A percentile compares a stretch with the other conserved stretches of the same genome.
phyloP scores from a whole-genome alignment of 2,797 vertebrate genomes.

The Vultur gryphus region DNA sequence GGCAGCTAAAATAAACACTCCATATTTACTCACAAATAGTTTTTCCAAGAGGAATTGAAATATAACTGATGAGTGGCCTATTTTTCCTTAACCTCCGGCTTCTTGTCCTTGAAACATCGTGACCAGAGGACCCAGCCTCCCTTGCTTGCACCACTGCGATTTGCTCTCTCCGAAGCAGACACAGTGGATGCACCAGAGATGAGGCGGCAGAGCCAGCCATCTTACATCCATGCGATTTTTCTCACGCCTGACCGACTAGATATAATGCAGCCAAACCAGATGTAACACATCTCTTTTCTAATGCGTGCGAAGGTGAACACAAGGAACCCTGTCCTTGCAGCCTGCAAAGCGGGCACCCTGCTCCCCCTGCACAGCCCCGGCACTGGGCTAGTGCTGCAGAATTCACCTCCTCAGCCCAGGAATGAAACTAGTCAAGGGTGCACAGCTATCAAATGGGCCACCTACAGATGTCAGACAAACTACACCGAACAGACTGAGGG shows the following conservation, averaged over 20 bases:
- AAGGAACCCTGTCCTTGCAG: background rate
- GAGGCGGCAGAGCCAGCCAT: slow-evolving; percentile 66
- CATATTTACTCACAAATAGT: background rate
- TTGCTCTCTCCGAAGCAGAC: background rate
- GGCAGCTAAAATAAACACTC: slow-evolving; percentile 35
- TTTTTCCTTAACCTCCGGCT: background rate
- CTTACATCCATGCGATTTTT: background rate
- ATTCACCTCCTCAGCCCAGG: background rate
- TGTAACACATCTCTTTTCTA: accelerated
- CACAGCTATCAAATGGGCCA: background rate
- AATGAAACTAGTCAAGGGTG: background rate
- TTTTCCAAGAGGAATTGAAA: background rate
- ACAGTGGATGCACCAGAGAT: slow-evolving; percentile 63
- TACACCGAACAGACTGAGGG: accelerated
- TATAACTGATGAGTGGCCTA: background rate
- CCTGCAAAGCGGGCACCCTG: background rate
- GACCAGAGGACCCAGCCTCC: background rate
- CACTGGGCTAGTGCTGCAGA: accelerated
- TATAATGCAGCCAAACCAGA: background rate
- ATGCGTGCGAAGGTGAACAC: background rate
- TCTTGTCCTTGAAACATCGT: background rate
- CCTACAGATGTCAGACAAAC: background rate
- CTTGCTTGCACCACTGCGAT: accelerated
- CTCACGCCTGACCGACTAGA: background rate
- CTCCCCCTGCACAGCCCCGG: accelerated